A percentile compares a stretch with the other conserved stretches of the same genome.
Conservation (phyloP, 2,888 invertebrate genomes). For the Dynastes grantii region DNA sequence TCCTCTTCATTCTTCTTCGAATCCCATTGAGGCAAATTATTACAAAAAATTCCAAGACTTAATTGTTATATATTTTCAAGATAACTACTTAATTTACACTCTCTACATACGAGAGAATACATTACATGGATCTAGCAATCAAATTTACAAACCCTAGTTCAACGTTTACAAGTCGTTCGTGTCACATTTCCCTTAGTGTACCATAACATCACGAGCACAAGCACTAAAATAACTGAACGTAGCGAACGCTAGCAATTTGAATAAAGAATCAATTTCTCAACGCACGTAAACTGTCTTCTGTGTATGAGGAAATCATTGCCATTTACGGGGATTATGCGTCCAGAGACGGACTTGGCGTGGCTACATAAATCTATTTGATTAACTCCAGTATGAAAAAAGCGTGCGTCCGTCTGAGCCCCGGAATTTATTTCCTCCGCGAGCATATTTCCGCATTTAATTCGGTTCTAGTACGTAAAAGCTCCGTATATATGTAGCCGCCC, state of each 20-base stretch:
- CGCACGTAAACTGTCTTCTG: constrained; percentile 1
- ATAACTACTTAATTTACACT: background rate
- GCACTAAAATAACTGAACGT: background rate
- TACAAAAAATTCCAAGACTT: too few species aligned
- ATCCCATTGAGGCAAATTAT: too few species aligned
- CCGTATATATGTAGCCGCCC: constrained; percentile 22
- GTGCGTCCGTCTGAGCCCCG: constrained; percentile 8
- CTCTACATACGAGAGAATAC: background rate
- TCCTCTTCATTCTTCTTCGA: too few species aligned
- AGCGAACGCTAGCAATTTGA: background rate
- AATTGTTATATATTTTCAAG: background rate
- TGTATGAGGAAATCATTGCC: constrained; percentile 33
- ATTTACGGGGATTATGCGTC: constrained; percentile 28
- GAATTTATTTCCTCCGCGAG: constrained; percentile 36
- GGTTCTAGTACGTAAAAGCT: constrained; percentile 30
- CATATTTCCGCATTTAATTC: constrained; percentile 45
- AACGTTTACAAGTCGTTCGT: too few species aligned
- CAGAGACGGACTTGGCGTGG: background rate
- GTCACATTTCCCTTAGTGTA: too few species aligned
- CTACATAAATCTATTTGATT: constrained; percentile 33
- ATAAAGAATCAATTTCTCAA: constrained; percentile 27
- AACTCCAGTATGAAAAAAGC: constrained; percentile 27
- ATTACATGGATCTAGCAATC: background rate
- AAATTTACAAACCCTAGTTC: background rate
- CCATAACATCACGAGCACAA: background rate